These are phyloP conservation scores for Hybognathus amarus DNA, from an alignment of 2,797 vertebrate species.

Conservation along the genomic window DNA sequence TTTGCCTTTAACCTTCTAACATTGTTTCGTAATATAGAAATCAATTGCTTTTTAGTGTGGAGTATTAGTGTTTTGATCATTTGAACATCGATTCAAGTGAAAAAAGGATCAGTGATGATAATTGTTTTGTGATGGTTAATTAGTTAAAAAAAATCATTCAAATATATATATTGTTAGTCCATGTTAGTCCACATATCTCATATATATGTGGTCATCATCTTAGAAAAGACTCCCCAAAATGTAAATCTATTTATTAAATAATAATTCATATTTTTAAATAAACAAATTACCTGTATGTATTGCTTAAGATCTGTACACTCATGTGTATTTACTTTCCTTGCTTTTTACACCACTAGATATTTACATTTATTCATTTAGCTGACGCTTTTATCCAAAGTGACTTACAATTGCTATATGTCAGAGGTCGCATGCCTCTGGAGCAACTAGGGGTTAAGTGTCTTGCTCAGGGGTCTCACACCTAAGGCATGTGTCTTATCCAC, in stretches of 20 bases:
- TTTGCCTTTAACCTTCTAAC: constrained; percentile 22
- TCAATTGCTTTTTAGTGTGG: background rate
- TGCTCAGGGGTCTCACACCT: too few relatives aligned
- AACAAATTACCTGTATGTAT: background rate
- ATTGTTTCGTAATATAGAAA: background rate
- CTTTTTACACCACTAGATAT: background rate
- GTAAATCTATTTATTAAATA: background rate
- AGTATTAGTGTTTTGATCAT: background rate
- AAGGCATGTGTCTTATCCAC: too few relatives aligned
- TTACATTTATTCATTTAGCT: too few relatives aligned
- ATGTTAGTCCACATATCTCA: too few relatives aligned
- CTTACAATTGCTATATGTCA: too few relatives aligned
- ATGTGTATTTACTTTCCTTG: background rate
- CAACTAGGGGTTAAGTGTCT: too few relatives aligned
- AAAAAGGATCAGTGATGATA: background rate
- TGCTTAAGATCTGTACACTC: background rate
- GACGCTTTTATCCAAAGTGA: too few relatives aligned
- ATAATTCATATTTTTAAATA: background rate
- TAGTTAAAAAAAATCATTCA: background rate
- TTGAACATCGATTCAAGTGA: background rate
- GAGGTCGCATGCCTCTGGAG: too few relatives aligned
- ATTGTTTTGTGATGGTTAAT: background rate
- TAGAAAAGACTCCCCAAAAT: background rate
- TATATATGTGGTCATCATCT: too few relatives aligned
- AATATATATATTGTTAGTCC: too few relatives aligned